These are phyloP conservation scores for Lacanobia oleracea DNA, from an alignment of 2,888 invertebrate genomes.

Conservation along the genomic window DNA sequence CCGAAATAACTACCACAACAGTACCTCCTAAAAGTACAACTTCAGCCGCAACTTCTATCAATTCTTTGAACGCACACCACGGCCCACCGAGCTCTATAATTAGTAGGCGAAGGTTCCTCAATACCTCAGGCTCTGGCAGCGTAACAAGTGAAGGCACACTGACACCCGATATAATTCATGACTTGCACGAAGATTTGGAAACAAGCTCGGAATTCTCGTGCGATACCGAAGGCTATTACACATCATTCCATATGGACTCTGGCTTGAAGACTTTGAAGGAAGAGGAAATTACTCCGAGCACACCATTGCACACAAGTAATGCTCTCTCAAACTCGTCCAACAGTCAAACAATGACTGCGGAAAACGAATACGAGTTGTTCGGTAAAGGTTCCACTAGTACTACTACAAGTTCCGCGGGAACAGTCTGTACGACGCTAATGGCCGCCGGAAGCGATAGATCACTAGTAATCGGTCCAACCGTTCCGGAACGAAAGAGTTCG, in stretches of 20 bases:
- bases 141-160: conserved; percentile 96
- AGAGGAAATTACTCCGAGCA: conserved; percentile 91
- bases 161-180: conserved; percentile 95
- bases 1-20: conserved; percentile 94
- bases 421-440: conserved; percentile 95
- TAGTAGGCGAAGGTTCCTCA: conserved; percentile 92
- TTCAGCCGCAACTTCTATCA: conserved; percentile 92
- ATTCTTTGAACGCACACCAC: conserved; percentile 92
- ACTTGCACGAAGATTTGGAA: conserved; percentile 95
- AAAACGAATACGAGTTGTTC: conserved; percentile 97
- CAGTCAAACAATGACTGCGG: conserved; percentile 93
- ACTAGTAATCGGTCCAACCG: conserved; percentile 93
- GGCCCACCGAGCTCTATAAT: conserved; percentile 93
- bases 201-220: conserved; percentile 98
- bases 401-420: conserved; percentile 97
- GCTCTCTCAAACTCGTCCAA: conserved; percentile 93
- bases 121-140: conserved; percentile 95
- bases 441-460: conserved; percentile 92
- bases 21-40: conserved; percentile 93
- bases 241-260: conserved; percentile 99
- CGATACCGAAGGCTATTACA: conserved; percentile 99
- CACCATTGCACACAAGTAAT: conserved; percentile 93
- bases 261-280: conserved; percentile 96
- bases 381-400: conserved; percentile 98
- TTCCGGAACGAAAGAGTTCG: conserved; percentile 96